Base-by-base conservation (phyloP, 92 coral and sea anemone species). In the Pocillopora grandis region DNA sequence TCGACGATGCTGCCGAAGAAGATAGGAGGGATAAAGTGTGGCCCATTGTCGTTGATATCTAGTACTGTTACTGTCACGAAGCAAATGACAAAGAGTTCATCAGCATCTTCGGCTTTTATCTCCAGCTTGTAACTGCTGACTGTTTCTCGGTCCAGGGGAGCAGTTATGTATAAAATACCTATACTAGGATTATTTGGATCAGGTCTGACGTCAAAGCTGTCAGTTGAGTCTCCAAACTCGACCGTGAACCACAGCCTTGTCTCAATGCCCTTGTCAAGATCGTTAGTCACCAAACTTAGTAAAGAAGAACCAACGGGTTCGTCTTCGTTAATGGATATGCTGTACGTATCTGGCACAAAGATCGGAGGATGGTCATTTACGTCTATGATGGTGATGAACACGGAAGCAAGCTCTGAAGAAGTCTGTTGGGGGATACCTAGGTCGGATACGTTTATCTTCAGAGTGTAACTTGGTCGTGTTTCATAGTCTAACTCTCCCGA, bases 11-110 rank as follows among this genome's bases (percentile, higher is more conserved):
- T 84, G 12, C 92, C 98, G 9, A 52, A 63, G 88, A 84, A 92
- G 56, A 88, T 87, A n/a, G 98, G 75, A 9, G 95, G 94, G 62
- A 76, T 84, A 65, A 97, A 97, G 8, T 83, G 83, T 16, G 98
- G 99, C 3, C 97, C 93, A 66, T 92, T 94, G 86, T 97, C 99
- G 68, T 97, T 97, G 14, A 90, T 90, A 67, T 97, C 99, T 10
- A 83, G 62, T 48, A 97, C 80, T 62, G 94, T 94, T 23, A 97
- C 89, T 58, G 77, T 77, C 27, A 94, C 92, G 60, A 77, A 67
- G 31, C 97, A 92, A 17, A 71, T 78, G 37, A 56, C 92, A 57
- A 73, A 72, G 35, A 92, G 88, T 0, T 86, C 85, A 48, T 84
- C 79, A 33, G 88, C 88, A 84, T 96, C 98, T 36, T 84, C 81